Conservation (phyloP, 2,888 invertebrate genomes). For the Petrophora chlorosata region DNA sequence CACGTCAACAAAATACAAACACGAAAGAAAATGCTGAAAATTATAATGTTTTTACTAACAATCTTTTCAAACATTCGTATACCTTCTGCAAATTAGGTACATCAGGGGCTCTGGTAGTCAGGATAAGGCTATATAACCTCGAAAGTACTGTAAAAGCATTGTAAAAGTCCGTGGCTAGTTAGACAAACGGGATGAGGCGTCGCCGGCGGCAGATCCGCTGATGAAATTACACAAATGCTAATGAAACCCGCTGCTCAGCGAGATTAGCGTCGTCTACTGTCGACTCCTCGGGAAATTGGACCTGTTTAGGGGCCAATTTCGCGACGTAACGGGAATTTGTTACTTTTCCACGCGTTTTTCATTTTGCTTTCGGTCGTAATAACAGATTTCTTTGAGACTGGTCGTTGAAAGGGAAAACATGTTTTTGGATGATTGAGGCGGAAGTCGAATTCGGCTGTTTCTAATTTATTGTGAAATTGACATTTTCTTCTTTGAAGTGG, state of each 20-base stretch:
- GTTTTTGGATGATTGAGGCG: conserved; percentile 4
- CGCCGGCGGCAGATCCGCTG: conserved; percentile 52
- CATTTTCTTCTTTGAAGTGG: too few species aligned
- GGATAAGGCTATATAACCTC: conserved; percentile 23
- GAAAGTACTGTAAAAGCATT: conserved; percentile 15
- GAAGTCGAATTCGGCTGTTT: too few species aligned
- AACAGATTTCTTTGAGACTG: conserved; percentile 20
- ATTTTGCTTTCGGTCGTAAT: conserved; percentile 20
- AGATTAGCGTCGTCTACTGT: conserved; percentile 69
- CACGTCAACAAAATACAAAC: too few species aligned
- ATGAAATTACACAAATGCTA: conserved; percentile 79
- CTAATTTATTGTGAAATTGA: too few species aligned
- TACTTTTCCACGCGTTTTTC: conserved; percentile 30
- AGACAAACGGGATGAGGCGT: conserved; percentile 48
- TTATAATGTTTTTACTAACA: too few species aligned
- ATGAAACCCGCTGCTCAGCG: conserved; percentile 67
- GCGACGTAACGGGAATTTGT: conserved; percentile 45
- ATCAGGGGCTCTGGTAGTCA: conserved; percentile 8
- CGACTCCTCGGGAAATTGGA: conserved; percentile 39
- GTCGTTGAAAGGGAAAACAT: conserved; percentile 1
- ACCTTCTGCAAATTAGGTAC: neutral
- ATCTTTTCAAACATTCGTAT: neutral
- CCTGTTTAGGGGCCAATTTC: conserved; percentile 24
- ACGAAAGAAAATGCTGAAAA: neutral
- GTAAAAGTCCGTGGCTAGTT: conserved; percentile 49